Evolutionary conservation across 2,888 invertebrate species (phyloP).

Genomic region (Gnatocerus cornutus): DNA sequence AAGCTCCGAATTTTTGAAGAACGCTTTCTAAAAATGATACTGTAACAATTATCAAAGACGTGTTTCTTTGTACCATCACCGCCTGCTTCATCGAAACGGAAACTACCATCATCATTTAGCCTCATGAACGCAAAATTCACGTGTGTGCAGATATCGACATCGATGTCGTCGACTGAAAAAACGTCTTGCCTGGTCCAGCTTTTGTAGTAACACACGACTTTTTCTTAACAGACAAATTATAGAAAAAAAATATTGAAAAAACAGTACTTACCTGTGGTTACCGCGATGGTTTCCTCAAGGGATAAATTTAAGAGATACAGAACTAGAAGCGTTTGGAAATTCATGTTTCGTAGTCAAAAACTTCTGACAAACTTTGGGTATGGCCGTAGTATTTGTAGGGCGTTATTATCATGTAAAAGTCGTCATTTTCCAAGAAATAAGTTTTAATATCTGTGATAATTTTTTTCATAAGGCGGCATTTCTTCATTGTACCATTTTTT

Average conservation of each 20-base stretch:
- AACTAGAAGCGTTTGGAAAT: no score
- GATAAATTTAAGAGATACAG: no score
- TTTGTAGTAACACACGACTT: conserved; percentile 33
- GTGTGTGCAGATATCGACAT: conserved; percentile 41
- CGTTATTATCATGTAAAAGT: no score
- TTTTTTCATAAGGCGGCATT: no score
- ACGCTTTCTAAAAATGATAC: conserved; percentile 61
- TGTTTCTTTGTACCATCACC: conserved; percentile 8
- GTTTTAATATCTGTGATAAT: no score
- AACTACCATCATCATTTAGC: conserved; percentile 35
- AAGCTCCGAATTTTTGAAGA: conserved; percentile 72
- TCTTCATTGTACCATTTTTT: no score
- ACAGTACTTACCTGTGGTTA: no score
- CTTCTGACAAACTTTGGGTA: neutral
- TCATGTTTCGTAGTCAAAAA: no score
- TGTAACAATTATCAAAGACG: conserved; percentile 4
- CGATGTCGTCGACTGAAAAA: conserved; percentile 39
- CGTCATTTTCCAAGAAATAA: no score
- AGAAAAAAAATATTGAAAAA: no score
- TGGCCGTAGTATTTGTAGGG: no score
- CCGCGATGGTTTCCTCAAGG: no score
- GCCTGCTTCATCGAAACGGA: conserved; percentile 21
- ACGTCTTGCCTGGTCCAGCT: conserved; percentile 16
- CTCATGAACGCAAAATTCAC: conserved; percentile 44
- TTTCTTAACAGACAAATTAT: conserved; percentile 2